Conservation (phyloP, 2,797 vertebrate species). For the Sebastes umbrosus region DNA sequence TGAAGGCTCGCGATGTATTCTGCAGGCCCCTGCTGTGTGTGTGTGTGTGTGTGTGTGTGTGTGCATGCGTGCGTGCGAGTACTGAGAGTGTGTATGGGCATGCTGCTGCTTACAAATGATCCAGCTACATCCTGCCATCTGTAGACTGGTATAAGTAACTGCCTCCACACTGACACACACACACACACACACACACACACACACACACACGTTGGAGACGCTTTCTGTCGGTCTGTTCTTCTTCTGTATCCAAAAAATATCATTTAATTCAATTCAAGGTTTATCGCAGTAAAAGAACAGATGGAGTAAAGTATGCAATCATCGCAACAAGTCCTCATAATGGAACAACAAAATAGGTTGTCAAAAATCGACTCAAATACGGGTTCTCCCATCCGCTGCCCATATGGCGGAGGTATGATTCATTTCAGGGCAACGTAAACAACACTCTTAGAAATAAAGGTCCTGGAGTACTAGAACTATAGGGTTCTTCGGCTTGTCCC, state of each 20-base stretch:
- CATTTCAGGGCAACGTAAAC: background rate
- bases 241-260: slow-evolving; percentile 7
- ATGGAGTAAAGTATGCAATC: slow-evolving; percentile 25
- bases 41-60: background rate
- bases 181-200: background rate
- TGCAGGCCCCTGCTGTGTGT: slow-evolving; percentile 45
- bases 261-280: slow-evolving; percentile 14
- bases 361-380: background rate
- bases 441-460: background rate
- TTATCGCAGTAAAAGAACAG: slow-evolving; percentile 22
- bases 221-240: slow-evolving; percentile 3
- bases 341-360: background rate
- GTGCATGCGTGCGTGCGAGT: slow-evolving; percentile 4
- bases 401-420: background rate
- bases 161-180: slow-evolving; percentile 10
- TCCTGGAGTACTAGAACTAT: background rate
- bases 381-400: background rate
- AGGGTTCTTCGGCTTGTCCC: background rate
- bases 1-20: slow-evolving; percentile 53
- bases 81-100: background rate
- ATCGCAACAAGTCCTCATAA: background rate
- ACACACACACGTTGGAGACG: background rate
- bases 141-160: slow-evolving; percentile 75
- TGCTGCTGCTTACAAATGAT: slow-evolving; percentile 68
- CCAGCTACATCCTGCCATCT: slow-evolving; percentile 79